Evolutionary conservation across 2,888 invertebrate genomes (phyloP), one percentile per base, ranked within the genome.

Genomic region (Erebia aethiops): DNA sequence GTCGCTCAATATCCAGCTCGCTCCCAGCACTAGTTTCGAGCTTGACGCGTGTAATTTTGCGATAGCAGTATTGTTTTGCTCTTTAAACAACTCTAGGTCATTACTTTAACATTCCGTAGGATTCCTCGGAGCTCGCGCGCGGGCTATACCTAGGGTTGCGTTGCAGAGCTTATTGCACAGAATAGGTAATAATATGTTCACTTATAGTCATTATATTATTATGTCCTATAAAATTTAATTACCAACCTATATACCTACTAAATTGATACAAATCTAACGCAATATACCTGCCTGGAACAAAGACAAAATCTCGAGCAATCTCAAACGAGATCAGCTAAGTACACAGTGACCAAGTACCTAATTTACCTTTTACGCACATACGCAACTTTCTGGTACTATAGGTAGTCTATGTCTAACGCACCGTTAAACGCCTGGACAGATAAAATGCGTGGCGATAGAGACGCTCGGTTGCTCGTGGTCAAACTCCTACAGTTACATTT

Each of bases 291-390:
- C 41, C 41, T 49, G 46, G 21, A 62, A 62, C 62, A 62, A 62
- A 62, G 62, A 61, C 61, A 61, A 61, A 61, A 61, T 61, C 46
- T 46, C 26, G 14, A 60, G 60, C 60, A 60, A 66, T 66, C 57
- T 13, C 67, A 26, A 67, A 21, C 58, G 21, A 67, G 46, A 67
- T 56, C 41, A 18, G 21, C 46, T 21, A 57, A 56, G 46, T 14
- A 41, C 26, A 58, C 65, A 56, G 41, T 56, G 21, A 67, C 35
- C 49, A 49, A 62, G 41, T 60, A 60, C 41, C 46, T 62, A 51
- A 61, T 67, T 67, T 60, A 61, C 51, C 60, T 41, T 61, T 67
- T 52, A 60, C 60, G 67, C 67, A 49, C 16, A 58, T 58, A 61
- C 67, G 60, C 60, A 60, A 58, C 58, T 21, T 54, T 54, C 67